Evolutionary conservation across 2,113 vertebrate species (phyloP).

Genomic region (Ibidorhyncha struthersii): DNA sequence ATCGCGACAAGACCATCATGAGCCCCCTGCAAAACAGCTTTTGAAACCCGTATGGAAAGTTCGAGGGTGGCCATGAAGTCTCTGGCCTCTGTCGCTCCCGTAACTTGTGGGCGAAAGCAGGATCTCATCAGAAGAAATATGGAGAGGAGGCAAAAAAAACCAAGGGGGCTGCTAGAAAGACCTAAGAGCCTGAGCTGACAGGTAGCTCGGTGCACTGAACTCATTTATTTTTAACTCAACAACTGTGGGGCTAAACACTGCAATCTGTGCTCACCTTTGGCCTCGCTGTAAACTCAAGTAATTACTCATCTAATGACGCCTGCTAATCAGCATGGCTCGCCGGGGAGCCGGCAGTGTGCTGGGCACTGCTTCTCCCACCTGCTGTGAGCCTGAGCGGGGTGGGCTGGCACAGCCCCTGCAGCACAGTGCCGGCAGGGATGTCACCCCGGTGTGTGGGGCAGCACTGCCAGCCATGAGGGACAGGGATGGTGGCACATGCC

Average conservation of each 20-base stretch:
- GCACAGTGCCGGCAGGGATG: neutral
- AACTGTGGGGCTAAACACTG: neutral
- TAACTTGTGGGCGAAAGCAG: neutral
- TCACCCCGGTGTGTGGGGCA: neutral
- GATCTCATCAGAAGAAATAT: neutral
- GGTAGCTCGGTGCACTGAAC: neutral
- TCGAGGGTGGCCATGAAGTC: neutral
- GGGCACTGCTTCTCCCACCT: neutral
- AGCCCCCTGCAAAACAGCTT: neutral
- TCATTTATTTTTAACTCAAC: neutral
- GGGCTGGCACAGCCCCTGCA: neutral
- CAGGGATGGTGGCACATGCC: rapidly evolving
- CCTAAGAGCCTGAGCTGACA: neutral
- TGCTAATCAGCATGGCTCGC: rapidly evolving
- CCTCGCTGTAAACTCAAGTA: neutral
- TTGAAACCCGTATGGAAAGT: neutral
- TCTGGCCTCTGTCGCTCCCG: rapidly evolving
- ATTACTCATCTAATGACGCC: neutral
- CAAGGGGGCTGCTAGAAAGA: neutral
- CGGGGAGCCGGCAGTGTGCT: rapidly evolving
- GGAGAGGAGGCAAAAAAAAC: neutral
- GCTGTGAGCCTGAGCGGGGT: neutral
- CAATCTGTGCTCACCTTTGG: neutral
- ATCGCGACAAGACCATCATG: rapidly evolving
- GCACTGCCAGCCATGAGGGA: neutral